Evolutionary conservation across 2,888 invertebrate genomes (phyloP).

Genomic region (Drosophila prolongata): DNA sequence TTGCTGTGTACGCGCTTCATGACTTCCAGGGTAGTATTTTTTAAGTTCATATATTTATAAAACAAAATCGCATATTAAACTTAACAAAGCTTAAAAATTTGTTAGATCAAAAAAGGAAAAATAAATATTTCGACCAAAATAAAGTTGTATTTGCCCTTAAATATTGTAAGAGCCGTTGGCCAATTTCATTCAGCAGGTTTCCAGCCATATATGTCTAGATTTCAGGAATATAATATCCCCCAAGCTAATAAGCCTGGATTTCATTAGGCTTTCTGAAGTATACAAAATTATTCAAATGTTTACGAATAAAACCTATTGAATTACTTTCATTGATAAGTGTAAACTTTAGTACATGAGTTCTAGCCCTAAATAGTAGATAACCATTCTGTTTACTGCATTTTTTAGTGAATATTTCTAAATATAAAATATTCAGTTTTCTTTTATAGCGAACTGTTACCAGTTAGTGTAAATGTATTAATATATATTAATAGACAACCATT

Average conservation of each 20-base stretch:
- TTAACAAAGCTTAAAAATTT: neutral
- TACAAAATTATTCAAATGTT: neutral
- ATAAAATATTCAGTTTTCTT: constrained; percentile 2
- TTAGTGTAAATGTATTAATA: constrained; percentile 25
- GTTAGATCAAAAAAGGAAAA: neutral
- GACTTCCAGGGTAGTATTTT: neutral
- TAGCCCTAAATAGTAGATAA: neutral
- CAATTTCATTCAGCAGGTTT: constrained; percentile 25
- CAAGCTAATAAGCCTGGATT: neutral
- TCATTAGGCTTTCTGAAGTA: neutral
- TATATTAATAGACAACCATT: constrained; percentile 58
- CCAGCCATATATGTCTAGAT: constrained; percentile 3
- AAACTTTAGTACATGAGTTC: constrained; percentile 1
- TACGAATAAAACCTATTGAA: neutral
- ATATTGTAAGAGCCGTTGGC: constrained; percentile 1
- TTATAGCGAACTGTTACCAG: constrained; percentile 64
- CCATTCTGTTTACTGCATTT: neutral
- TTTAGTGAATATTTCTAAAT: neutral
- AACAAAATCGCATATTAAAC: neutral
- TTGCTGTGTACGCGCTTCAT: constrained; percentile 20
- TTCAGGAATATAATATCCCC: neutral
- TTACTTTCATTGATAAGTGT: neutral
- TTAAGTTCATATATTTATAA: neutral
- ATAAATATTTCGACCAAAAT: neutral
- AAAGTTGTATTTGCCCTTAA: neutral